Evolutionary conservation across 2,113 vertebrate species (phyloP).

Genomic region (Campylomormyrus numenius): DNA sequence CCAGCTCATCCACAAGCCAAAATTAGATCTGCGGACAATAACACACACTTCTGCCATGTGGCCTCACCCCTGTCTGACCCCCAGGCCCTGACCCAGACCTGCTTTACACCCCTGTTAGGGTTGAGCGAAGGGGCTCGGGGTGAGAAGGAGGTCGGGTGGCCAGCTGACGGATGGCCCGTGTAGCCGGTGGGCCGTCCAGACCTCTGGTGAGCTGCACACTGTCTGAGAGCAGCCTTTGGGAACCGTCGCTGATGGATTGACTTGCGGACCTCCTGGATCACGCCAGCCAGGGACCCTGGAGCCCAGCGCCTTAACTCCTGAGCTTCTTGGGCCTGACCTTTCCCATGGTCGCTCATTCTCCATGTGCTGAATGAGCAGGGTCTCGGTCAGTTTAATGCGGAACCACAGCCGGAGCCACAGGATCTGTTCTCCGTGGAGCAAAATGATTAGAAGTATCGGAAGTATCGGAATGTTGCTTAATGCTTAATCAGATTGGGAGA

Average conservation of each 20-base stretch:
- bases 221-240: slow-evolving; percentile 34
- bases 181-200: background rate
- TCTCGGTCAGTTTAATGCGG: background rate
- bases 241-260: slow-evolving; percentile 53
- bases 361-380: background rate
- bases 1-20: background rate
- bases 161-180: background rate
- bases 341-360: background rate
- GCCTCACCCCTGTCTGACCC: background rate
- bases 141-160: background rate
- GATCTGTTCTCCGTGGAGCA: background rate
- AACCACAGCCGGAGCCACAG: background rate
- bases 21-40: background rate
- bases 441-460: background rate
- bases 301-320: slow-evolving; percentile 16
- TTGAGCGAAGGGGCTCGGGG: slow-evolving; percentile 42
- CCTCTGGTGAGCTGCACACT: slow-evolving; percentile 47
- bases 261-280: slow-evolving; percentile 27
- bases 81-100: slow-evolving; percentile 25
- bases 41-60: background rate
- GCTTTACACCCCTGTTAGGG: slow-evolving; percentile 53
- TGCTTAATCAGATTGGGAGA: background rate
- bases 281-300: slow-evolving; percentile 22
- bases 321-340: slow-evolving; percentile 3
- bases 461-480: too few relatives aligned